Conservation (phyloP, 1,140 invertebrate genomes). For the Oryctes rhinoceros region DNA sequence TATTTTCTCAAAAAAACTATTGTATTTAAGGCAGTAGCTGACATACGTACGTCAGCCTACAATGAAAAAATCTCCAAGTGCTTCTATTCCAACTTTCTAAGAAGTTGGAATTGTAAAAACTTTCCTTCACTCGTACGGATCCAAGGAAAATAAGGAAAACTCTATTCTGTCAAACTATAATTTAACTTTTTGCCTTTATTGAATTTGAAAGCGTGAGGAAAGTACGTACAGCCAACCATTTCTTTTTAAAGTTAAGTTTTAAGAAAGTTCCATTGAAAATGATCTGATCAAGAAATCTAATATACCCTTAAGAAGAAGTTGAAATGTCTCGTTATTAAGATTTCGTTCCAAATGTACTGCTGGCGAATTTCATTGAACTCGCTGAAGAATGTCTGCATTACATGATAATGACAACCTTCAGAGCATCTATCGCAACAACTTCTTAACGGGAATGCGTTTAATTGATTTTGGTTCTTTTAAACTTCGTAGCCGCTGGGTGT, state of each 20-base stretch:
- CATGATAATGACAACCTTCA: too few relatives aligned
- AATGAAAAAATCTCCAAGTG: neutral
- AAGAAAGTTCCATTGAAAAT: neutral
- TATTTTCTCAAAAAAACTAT: too few relatives aligned
- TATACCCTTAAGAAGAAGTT: neutral
- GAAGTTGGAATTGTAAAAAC: neutral
- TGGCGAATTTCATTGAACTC: too few relatives aligned
- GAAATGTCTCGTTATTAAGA: neutral
- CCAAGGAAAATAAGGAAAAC: constrained; percentile 1
- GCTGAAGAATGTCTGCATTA: too few relatives aligned
- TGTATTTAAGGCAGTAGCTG: too few relatives aligned
- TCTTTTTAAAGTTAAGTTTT: neutral
- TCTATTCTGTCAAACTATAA: neutral
- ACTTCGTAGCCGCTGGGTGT: too few relatives aligned
- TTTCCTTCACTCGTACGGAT: neutral
- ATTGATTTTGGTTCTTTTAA: too few relatives aligned
- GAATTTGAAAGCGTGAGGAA: neutral
- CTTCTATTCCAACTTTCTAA: neutral
- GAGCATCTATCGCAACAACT: too few relatives aligned
- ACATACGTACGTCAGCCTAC: too few relatives aligned
- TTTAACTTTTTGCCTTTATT: constrained; percentile 31
- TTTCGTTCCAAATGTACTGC: too few relatives aligned
- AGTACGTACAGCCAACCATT: neutral
- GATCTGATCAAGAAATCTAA: neutral
- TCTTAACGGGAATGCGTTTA: too few relatives aligned